Percentiles rank a stretch among this genome's conserved stretches.
These are phyloP conservation scores for Sibirionetta formosa DNA, from an alignment of 2,797 vertebrate genomes.

Conservation along the genomic window DNA sequence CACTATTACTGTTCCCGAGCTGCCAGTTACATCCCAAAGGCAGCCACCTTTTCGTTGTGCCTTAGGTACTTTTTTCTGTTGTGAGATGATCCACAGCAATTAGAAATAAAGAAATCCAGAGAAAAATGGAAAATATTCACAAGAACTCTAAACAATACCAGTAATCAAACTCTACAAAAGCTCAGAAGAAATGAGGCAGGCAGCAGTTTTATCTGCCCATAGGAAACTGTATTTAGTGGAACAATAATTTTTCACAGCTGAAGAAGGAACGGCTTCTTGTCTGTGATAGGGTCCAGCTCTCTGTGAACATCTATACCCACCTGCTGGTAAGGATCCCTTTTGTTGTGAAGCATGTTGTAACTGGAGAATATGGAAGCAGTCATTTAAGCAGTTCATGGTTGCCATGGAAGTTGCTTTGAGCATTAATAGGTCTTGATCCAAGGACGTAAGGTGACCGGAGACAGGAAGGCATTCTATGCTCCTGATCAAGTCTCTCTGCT, in stretches of 20 bases:
- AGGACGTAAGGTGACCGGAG: slow-evolving; percentile 90
- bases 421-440: slow-evolving; percentile 97
- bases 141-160: background rate
- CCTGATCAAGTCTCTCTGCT: slow-evolving; percentile 95
- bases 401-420: slow-evolving; percentile 99
- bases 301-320: slow-evolving; percentile 77
- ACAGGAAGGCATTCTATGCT: slow-evolving; percentile 94
- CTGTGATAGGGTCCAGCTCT: background rate
- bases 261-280: background rate
- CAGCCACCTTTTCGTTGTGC: background rate
- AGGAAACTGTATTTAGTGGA: background rate
- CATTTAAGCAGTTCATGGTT: slow-evolving; percentile 97
- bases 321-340: slow-evolving; percentile 87
- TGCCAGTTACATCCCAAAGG: background rate
- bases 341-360: slow-evolving; percentile 94
- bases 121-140: background rate
- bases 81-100: background rate
- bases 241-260: background rate
- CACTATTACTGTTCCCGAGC: background rate
- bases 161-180: background rate
- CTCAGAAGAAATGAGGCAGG: background rate
- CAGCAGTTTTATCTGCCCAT: background rate
- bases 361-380: slow-evolving; percentile 98
- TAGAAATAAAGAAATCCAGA: background rate
- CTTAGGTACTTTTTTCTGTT: background rate